These are phyloP conservation scores for Mallateleia sp. DNA, from an alignment of 2,888 invertebrate species.

Conservation along the genomic window DNA sequence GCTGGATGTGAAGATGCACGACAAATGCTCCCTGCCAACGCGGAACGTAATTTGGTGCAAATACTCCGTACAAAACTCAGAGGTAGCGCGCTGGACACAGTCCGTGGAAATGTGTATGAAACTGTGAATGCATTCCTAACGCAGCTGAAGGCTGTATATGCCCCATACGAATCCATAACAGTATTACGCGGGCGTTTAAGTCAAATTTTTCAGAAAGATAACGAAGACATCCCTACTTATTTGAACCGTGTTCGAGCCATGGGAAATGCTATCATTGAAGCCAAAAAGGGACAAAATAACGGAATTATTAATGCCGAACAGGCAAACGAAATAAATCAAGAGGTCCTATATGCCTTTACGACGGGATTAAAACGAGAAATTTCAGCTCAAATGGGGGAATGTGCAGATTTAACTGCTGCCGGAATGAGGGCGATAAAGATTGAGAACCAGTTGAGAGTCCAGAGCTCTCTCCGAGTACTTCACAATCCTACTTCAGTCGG, in stretches of 20 bases:
- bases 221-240: not conserved
- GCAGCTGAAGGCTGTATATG: conserved; percentile 11
- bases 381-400: not conserved
- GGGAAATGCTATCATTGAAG: not conserved
- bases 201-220: not conserved
- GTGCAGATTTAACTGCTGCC: not conserved
- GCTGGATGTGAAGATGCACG: not conserved
- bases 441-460: not conserved
- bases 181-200: not conserved
- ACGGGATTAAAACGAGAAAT: conserved; percentile 8
- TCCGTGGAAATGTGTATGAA: not conserved
- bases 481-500: not conserved
- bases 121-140: not conserved
- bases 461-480: not conserved
- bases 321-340: conserved; percentile 1
- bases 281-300: not conserved
- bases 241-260: not conserved
- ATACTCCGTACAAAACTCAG: not conserved
- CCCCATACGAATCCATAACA: conserved; percentile 8
- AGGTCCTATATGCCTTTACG: not conserved
- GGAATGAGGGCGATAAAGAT: not conserved
- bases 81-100: not conserved
- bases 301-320: conserved; percentile 8
- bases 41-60: not conserved
- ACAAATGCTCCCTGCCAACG: not conserved